Conservation (phyloP, 2,113 vertebrate species). For the Columba livia region DNA sequence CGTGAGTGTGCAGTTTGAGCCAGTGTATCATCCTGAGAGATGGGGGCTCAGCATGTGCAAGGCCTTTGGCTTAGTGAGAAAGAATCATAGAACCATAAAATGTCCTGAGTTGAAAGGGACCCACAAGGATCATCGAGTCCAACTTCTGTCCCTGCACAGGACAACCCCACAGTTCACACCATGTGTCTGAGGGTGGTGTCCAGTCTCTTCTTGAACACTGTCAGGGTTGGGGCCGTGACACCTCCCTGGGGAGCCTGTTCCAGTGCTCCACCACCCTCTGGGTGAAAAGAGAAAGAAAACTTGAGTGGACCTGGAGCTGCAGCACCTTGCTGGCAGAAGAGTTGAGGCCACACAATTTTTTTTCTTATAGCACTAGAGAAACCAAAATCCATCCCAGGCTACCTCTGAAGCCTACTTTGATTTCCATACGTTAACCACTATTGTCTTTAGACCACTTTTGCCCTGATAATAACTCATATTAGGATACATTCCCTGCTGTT, state of each 20-base stretch:
- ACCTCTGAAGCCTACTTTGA: not conserved
- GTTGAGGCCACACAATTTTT: not conserved
- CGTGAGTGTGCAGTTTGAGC: not conserved
- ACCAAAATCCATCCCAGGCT: not conserved
- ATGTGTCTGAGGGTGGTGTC: too few species aligned
- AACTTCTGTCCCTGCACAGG: too few species aligned
- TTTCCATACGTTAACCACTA: not conserved
- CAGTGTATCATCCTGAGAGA: not conserved
- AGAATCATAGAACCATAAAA: too few species aligned
- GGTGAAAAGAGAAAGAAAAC: not conserved
- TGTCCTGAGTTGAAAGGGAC: too few species aligned
- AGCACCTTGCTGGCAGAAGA: not conserved
- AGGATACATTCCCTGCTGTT: not conserved
- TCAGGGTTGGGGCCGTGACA: too few species aligned
- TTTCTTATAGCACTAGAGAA: not conserved
- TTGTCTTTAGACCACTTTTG: not conserved
- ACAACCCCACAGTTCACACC: too few species aligned
- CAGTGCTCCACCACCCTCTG: too few species aligned
- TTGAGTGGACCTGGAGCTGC: not conserved
- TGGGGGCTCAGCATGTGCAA: not conserved
- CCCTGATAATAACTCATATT: not conserved
- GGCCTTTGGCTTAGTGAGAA: not conserved
- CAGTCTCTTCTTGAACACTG: too few species aligned
- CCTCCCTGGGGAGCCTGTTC: too few species aligned
- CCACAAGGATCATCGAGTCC: too few species aligned